Conservation (phyloP, 2,113 vertebrate genomes). For the Calyptommatus sinebrachiatus region DNA sequence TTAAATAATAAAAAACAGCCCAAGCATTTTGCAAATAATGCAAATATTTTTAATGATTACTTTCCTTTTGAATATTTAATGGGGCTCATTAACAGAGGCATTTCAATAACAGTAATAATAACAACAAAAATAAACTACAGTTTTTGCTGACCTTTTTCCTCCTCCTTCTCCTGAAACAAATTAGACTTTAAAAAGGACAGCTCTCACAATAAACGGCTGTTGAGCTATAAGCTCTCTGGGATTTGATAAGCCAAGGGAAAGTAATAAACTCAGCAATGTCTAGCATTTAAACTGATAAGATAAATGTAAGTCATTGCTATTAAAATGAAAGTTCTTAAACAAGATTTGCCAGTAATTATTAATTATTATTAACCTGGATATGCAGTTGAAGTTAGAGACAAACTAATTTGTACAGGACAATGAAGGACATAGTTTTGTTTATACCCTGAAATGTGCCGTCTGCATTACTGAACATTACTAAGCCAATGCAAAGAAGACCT, state of each 20-base stretch:
- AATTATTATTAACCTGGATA: slow-evolving; percentile 12
- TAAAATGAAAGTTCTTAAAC: slow-evolving; percentile 9
- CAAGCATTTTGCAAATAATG: too few relatives aligned
- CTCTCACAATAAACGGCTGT: neutral
- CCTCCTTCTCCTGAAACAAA: slow-evolving; percentile 10
- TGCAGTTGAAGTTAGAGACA: neutral
- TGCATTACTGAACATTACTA: too few relatives aligned
- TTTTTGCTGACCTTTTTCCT: too few relatives aligned
- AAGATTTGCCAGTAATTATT: slow-evolving; percentile 5
- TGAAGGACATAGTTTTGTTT: neutral
- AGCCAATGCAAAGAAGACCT: too few relatives aligned
- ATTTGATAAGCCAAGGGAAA: slow-evolving; percentile 21
- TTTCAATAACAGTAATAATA: too few relatives aligned
- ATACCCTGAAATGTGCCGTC: neutral
- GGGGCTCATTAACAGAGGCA: neutral
- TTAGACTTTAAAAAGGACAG: neutral
- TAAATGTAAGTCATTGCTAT: slow-evolving; percentile 3
- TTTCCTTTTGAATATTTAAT: neutral
- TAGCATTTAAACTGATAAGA: slow-evolving; percentile 22
- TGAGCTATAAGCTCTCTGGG: neutral
- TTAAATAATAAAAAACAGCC: too few relatives aligned
- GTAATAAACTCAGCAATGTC: slow-evolving; percentile 24
- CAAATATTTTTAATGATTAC: neutral
- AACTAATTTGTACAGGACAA: neutral
- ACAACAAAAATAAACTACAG: neutral